phyloP scores from a whole-genome alignment of 1,140 invertebrate genomes.

The Zaprionus camerounensis region DNA sequence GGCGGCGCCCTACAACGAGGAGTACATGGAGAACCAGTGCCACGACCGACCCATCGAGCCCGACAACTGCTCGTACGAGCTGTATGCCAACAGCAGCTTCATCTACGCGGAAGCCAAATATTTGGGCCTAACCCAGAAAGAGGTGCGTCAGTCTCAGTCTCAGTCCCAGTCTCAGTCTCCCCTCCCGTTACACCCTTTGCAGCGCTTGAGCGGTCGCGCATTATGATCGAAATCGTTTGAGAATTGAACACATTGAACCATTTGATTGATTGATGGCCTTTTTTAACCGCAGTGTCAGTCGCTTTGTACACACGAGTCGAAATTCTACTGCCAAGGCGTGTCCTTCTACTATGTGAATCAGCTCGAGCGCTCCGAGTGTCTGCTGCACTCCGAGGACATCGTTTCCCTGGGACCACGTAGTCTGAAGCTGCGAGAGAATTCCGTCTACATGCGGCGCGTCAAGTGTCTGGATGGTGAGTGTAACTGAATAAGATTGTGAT shows the following conservation, averaged over 20 bases:
- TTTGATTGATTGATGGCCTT: conserved; percentile 69
- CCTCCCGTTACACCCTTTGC: neutral
- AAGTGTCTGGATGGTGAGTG: conserved; percentile 85
- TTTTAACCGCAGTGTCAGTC: conserved; percentile 70
- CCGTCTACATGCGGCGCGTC: conserved; percentile 85
- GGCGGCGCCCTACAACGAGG: conserved; percentile 87
- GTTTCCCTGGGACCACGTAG: conserved; percentile 85
- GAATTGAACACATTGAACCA: conserved; percentile 11
- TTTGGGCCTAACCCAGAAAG: conserved; percentile 80
- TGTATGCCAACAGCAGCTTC: conserved; percentile 82
- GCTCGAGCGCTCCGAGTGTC: conserved; percentile 76
- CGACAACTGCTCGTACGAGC: conserved; percentile 80
- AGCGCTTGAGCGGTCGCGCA: conserved; percentile 50
- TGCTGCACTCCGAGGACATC: conserved; percentile 85
- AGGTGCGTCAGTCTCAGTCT: conserved; percentile 57
- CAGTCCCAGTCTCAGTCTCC: too few species aligned
- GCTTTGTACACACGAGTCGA: conserved; percentile 70
- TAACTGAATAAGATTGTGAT: neutral
- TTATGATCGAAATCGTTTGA: conserved; percentile 71
- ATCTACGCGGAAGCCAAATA: conserved; percentile 81
- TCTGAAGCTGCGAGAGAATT: conserved; percentile 71
- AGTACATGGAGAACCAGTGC: conserved; percentile 89
- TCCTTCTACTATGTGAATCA: conserved; percentile 69
- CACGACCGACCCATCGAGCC: conserved; percentile 73
- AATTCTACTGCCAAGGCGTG: conserved; percentile 82